Percentiles rank a stretch among this genome's conserved stretches.
Evolutionary conservation across 2,797 vertebrate genomes (phyloP).

Genomic region (Falco biarmicus): DNA sequence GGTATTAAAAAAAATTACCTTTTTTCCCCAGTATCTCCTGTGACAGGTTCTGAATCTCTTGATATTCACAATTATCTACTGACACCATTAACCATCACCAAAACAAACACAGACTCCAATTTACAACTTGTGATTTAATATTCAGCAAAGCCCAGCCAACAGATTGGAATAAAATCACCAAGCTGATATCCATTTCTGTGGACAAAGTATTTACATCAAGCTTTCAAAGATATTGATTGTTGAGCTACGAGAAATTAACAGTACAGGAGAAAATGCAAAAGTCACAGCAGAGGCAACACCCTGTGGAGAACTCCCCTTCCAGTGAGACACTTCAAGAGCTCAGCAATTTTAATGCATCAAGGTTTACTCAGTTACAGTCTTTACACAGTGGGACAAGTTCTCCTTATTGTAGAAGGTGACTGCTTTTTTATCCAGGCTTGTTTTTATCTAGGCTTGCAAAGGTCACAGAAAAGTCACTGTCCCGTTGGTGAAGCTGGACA

Average conservation of each 20-base stretch:
- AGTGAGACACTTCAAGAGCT: not conserved
- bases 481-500: not conserved
- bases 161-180: not conserved
- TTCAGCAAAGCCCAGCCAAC: not conserved
- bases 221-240: not conserved
- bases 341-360: not conserved
- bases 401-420: not conserved
- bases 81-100: not conserved
- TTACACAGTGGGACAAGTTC: not conserved
- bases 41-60: not conserved
- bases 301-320: not conserved
- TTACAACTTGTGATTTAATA: not conserved
- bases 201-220: not conserved
- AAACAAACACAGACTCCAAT: not conserved
- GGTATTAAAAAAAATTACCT: not conserved
- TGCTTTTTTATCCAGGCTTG: not conserved
- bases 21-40: not conserved
- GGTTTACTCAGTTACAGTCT: not conserved
- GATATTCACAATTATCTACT: not conserved
- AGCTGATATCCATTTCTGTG: not conserved
- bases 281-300: not conserved
- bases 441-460: not conserved
- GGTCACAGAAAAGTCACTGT: not conserved
- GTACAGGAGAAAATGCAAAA: not conserved
- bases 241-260: not conserved